Conservation (phyloP, 2,888 invertebrate species). For the Callinectes sapidus region DNA sequence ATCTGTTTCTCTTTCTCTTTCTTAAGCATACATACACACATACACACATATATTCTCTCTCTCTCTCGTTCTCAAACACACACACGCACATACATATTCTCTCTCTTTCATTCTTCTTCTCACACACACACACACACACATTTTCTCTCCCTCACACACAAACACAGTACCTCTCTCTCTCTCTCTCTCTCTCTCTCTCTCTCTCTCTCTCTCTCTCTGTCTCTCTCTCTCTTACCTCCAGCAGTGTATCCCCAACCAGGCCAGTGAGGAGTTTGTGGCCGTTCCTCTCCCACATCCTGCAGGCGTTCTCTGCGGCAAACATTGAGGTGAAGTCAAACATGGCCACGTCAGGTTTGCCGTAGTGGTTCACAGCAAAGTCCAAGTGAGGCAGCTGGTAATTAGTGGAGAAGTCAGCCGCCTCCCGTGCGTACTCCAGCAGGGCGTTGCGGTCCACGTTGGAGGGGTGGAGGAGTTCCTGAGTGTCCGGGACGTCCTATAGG, state of each 20-base stretch:
- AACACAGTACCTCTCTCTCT: too few species aligned
- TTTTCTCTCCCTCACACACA: too few species aligned
- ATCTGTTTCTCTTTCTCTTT: too few species aligned
- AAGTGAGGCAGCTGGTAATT: constrained; percentile 87
- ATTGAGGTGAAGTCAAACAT: constrained; percentile 99
- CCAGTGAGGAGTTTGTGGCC: constrained; percentile 90
- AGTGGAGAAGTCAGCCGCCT: constrained; percentile 96
- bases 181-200: too few species aligned
- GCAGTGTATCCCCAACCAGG: constrained; percentile 95
- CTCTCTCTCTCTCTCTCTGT: not conserved
- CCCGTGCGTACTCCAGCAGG: constrained; percentile 91
- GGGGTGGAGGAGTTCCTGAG: constrained; percentile 87
- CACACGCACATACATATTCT: too few species aligned
- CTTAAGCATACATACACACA: too few species aligned
- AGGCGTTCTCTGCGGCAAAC: constrained; percentile 97
- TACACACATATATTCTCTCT: too few species aligned
- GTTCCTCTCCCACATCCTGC: constrained; percentile 85
- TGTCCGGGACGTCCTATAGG: constrained; percentile 80
- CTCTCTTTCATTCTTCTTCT: too few species aligned
- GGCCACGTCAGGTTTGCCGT: constrained; percentile 97
- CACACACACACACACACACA: too few species aligned
- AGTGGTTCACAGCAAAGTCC: constrained; percentile 98
- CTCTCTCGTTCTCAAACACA: too few species aligned
- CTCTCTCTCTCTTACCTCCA: constrained; percentile 82
- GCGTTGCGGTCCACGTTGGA: constrained; percentile 94